Conservation (phyloP, 2,888 invertebrate genomes). For the Chaetogeoica ovagalla region DNA sequence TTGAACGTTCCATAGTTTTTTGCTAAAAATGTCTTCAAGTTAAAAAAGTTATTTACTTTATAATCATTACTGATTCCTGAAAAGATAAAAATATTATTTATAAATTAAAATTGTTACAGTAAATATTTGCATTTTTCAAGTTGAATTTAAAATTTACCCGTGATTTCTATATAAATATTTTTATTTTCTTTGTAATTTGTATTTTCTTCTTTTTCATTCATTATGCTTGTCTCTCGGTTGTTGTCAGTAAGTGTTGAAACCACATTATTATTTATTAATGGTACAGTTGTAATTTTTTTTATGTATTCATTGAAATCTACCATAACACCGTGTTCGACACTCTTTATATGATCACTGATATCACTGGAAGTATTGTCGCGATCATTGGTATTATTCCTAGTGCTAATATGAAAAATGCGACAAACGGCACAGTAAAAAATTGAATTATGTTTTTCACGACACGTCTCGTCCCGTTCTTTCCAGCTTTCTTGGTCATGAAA, state of each 20-base stretch:
- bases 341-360: background rate
- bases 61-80: background rate
- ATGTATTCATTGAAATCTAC: background rate
- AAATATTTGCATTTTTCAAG: background rate
- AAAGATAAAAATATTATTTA: background rate
- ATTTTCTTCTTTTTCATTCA: background rate
- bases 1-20: constrained; percentile 18
- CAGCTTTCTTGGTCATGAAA: background rate
- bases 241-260: background rate
- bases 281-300: background rate
- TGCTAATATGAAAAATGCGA: background rate
- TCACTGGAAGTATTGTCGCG: background rate
- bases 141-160: background rate
- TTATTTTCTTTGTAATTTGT: background rate
- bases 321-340: constrained; percentile 24
- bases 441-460: background rate
- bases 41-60: background rate
- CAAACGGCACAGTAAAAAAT: constrained; percentile 29
- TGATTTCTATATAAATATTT: constrained; percentile 15
- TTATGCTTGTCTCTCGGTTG: background rate
- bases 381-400: background rate
- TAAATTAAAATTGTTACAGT: background rate
- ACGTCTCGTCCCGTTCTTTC: background rate
- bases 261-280: background rate
- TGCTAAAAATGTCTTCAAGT: background rate